A percentile compares a stretch with the other conserved stretches of the same genome.
Conservation (phyloP, 2,113 vertebrate genomes). For the Muscicapa adusta region DNA sequence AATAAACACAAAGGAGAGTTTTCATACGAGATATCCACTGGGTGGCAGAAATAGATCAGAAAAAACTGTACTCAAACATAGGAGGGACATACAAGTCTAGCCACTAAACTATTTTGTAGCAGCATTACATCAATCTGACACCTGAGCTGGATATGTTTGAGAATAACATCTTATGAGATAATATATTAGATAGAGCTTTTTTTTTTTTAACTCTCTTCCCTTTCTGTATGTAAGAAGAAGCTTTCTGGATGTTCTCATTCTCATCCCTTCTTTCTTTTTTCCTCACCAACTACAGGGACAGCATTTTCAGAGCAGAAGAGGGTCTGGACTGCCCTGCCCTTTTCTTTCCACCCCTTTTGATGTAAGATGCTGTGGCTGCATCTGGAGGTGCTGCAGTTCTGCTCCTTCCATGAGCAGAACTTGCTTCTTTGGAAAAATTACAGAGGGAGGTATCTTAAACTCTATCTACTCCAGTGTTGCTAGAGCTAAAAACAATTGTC, state of each 20-base stretch:
- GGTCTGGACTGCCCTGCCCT: neutral
- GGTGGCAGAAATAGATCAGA: slow-evolving; percentile 47
- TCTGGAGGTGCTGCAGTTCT: neutral
- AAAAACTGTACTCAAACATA: neutral
- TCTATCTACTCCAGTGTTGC: neutral
- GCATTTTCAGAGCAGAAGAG: neutral
- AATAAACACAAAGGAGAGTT: neutral
- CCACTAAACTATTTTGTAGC: neutral
- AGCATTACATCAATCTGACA: neutral
- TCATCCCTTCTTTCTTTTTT: neutral
- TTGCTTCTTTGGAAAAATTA: neutral
- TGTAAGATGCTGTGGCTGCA: neutral
- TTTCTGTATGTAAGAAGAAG: neutral
- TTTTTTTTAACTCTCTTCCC: neutral
- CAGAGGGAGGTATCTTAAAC: neutral
- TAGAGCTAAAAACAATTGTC: neutral
- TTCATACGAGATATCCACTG: neutral
- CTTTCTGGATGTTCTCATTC: neutral
- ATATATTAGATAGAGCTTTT: neutral
- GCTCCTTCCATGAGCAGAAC: neutral
- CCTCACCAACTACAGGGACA: neutral
- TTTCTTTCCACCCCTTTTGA: neutral
- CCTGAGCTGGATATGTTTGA: neutral
- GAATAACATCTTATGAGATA: neutral
- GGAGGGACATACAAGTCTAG: neutral